Evolutionary conservation across 2,888 invertebrate species (phyloP), one percentile per base, ranked within the genome.

Genomic region (Cataglyphis altisquamis): DNA sequence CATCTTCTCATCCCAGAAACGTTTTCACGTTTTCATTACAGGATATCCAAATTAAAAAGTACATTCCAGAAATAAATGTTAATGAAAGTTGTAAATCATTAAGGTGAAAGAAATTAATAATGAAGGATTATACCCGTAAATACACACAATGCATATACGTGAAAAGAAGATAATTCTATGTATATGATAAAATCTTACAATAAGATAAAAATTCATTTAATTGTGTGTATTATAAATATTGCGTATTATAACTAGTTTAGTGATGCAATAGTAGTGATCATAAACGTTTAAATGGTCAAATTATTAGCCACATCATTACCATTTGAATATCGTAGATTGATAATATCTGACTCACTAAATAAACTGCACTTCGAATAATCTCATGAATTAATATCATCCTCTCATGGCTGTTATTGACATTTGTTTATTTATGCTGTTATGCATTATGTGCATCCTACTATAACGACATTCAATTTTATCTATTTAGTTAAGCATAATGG

Each of bases 391-490:
- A 67, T 57, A 67, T 25, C 25, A 25, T 25, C 25, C 25, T 25
- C 25, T 25, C 25, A 25, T 25, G 25, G 25, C 25, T 25, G 29
- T 63, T 75, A 74, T 81, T 64, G 66, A 4, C 41, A 39, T 41
- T 77, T 74, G 32, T 74, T 63, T 67, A 67, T 55, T 77, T 41
- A 67, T 41, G n/a, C 32, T 39, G 67, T 57, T 77, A 67, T 18
- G 21, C 25, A 12, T 55, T 32, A 18, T 8, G 18, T 25, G 18
- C n/a, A 52, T 8, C n/a, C 18, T 21, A 32, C 48, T 57, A 36
- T 48, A n/a, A 9, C 12, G 66, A 66, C 41, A 36, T 67, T 48
- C 67, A 32, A 18, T 45, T 45, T 45, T 36, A 57, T 32, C 15
- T n/a, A 18, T 12, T 57, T 32, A 32, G 5, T 25, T 25, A 21